These are phyloP conservation scores for Heliconius congener DNA, from an alignment of 1,140 invertebrate species.

Conservation along the genomic window DNA sequence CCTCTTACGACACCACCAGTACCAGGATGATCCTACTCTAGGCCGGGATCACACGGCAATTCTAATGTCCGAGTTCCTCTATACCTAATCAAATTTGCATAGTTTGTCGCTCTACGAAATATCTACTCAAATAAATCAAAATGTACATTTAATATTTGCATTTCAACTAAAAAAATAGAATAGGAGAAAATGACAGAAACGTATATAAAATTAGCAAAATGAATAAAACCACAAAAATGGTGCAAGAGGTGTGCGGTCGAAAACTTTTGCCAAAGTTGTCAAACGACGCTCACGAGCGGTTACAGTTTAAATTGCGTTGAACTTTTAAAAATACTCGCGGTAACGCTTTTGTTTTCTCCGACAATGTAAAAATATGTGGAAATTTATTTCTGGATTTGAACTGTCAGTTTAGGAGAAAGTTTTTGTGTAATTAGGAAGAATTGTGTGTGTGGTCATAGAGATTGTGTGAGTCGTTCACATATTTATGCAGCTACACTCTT, in stretches of 20 bases:
- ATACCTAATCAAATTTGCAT: too few relatives aligned
- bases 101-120: background rate
- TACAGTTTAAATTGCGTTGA: slow-evolving; percentile 31
- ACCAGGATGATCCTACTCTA: too few relatives aligned
- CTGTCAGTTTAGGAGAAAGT: too few relatives aligned
- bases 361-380: background rate
- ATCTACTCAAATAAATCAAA: background rate
- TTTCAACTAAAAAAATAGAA: background rate
- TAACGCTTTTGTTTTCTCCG: background rate
- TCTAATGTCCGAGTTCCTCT: too few relatives aligned
- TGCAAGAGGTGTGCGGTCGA: slow-evolving; percentile 19
- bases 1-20: too few relatives aligned
- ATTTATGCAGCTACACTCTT: too few relatives aligned
- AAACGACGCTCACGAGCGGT: slow-evolving; percentile 32
- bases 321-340: slow-evolving; percentile 21
- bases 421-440: too few relatives aligned
- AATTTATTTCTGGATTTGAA: background rate
- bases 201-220: slow-evolving; percentile 18
- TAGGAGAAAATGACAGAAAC: background rate
- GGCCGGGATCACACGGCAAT: too few relatives aligned
- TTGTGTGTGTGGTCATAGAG: too few relatives aligned
- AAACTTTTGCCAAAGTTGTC: slow-evolving; percentile 35
- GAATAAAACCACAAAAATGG: slow-evolving; percentile 34
- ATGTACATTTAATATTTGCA: background rate
- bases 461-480: too few relatives aligned